A percentile compares a stretch with the other conserved stretches of the same genome.
These are phyloP conservation scores for Bungarus multicinctus DNA, from an alignment of 2,113 vertebrate species.

Conservation along the genomic window DNA sequence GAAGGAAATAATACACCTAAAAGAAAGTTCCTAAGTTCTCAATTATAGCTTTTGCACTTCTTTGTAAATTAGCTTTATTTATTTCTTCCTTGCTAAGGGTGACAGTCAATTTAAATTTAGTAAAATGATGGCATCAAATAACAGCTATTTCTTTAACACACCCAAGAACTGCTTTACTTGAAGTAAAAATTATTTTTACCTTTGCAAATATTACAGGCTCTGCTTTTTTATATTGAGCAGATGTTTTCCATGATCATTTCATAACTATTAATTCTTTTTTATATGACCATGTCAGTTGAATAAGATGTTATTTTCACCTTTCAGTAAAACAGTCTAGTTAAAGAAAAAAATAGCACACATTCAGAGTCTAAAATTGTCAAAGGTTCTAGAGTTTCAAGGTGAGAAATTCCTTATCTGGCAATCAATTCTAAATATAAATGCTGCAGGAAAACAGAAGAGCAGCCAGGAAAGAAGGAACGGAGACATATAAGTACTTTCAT, in stretches of 20 bases:
- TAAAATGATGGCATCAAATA: constrained; percentile 18
- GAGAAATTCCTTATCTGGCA: constrained; percentile 49
- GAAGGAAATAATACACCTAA: neutral
- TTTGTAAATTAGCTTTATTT: constrained; percentile 38
- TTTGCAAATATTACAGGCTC: neutral
- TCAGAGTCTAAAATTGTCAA: constrained; percentile 42
- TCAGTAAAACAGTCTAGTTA: constrained; percentile 18
- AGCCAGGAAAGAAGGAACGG: constrained; percentile 24
- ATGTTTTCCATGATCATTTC: neutral
- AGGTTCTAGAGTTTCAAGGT: constrained; percentile 47
- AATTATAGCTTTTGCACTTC: constrained; percentile 23
- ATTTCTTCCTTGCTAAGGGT: constrained; percentile 20
- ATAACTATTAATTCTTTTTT: neutral
- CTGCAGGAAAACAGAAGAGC: constrained; percentile 20
- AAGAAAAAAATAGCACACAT: neutral
- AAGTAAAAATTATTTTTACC: neutral
- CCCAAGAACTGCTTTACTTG: neutral
- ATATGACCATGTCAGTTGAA: neutral
- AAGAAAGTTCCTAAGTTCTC: constrained; percentile 15
- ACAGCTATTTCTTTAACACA: neutral
- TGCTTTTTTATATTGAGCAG: neutral
- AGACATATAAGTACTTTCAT: constrained; percentile 52
- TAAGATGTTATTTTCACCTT: neutral
- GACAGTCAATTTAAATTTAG: constrained; percentile 31
- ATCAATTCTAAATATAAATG: constrained; percentile 55